phyloP scores from a whole-genome alignment of 2,888 invertebrate species.

The Noctua janthina region DNA sequence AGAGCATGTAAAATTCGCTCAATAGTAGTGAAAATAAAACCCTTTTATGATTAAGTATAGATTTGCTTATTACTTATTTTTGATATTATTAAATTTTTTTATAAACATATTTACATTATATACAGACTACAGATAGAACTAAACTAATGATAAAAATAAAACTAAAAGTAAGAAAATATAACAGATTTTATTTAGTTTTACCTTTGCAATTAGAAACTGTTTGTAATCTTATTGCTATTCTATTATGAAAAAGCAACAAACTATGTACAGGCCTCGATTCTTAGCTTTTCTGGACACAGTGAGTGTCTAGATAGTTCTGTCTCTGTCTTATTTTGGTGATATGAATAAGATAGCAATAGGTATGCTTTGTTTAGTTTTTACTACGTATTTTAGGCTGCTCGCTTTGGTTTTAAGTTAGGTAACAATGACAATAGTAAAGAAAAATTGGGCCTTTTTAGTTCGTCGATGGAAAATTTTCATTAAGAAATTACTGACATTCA shows the following conservation, averaged over 20 bases:
- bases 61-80: no score
- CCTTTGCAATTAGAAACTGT: neutral
- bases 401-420: neutral
- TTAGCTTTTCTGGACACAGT: neutral
- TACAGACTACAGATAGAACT: no score
- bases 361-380: neutral
- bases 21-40: conserved; percentile 1
- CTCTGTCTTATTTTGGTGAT: neutral
- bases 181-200: neutral
- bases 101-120: no score
- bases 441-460: neutral
- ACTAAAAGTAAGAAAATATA: no score
- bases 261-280: neutral
- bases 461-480: no score
- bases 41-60: neutral
- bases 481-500: no score
- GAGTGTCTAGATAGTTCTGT: neutral
- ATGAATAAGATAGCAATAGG: neutral
- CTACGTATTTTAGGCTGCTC: neutral
- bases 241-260: neutral
- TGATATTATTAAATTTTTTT: no score
- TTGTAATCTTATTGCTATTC: neutral
- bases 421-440: neutral
- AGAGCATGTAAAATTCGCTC: neutral
- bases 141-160: no score